These are phyloP conservation scores for Dryobates pubescens DNA, from an alignment of 2,797 vertebrate species.

Conservation along the genomic window DNA sequence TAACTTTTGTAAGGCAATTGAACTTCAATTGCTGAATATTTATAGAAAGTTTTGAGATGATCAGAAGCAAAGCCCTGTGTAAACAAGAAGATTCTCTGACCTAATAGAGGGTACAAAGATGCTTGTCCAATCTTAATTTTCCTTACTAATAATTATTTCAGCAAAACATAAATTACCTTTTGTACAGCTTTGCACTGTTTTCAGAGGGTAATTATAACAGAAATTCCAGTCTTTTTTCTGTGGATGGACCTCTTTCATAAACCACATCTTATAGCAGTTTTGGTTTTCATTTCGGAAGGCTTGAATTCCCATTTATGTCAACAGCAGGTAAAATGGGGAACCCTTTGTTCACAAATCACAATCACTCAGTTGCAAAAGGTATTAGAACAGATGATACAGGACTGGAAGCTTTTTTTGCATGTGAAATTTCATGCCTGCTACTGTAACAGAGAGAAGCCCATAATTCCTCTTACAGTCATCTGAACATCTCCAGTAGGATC, in stretches of 20 bases:
- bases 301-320: background rate
- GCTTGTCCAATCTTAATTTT: constrained; percentile 38
- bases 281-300: constrained; percentile 15
- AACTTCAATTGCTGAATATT: background rate
- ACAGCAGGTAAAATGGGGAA: background rate
- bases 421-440: background rate
- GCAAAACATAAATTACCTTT: constrained; percentile 41
- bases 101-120: constrained; percentile 15
- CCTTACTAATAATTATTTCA: constrained; percentile 40
- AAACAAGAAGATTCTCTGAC: constrained; percentile 32
- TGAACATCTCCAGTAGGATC: background rate
- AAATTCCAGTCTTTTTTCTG: constrained; percentile 41
- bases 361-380: background rate
- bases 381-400: background rate
- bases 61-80: background rate
- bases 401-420: background rate
- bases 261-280: constrained; percentile 17
- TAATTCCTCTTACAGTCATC: constrained; percentile 5
- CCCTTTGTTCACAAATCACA: background rate
- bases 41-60: background rate
- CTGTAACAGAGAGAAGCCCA: background rate
- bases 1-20: background rate
- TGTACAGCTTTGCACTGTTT: constrained; percentile 45
- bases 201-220: constrained; percentile 43
- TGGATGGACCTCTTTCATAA: constrained; percentile 7